Percentiles rank a stretch among this genome's conserved stretches.
Evolutionary conservation across 2,113 vertebrate species (phyloP).

Genomic region (Lepisosteus osseus): DNA sequence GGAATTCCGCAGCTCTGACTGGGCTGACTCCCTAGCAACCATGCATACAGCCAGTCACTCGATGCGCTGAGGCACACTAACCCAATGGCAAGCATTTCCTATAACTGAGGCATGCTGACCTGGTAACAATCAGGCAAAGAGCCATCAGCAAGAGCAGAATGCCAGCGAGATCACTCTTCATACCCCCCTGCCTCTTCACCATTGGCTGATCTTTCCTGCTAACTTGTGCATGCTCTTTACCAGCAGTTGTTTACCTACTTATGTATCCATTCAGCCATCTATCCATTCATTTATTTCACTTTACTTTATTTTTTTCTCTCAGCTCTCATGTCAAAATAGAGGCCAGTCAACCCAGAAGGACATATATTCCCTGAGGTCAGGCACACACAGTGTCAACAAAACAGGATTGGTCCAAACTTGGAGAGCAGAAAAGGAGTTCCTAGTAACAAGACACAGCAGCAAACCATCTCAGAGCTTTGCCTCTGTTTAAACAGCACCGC

Average conservation of each 20-base stretch:
- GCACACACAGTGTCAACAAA: slow-evolving; percentile 20
- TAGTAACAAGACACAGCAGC: slow-evolving; percentile 15
- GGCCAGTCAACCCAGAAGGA: slow-evolving; percentile 15
- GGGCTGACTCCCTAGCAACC: slow-evolving; percentile 54
- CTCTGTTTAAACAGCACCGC: slow-evolving; percentile 19
- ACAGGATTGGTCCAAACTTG: slow-evolving; percentile 15
- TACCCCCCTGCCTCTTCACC: not conserved
- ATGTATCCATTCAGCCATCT: slow-evolving; percentile 20
- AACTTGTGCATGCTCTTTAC: slow-evolving; percentile 11
- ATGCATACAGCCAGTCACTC: slow-evolving; percentile 51
- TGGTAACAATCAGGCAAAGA: slow-evolving; percentile 59
- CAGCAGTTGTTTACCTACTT: slow-evolving; percentile 18
- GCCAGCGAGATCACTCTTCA: slow-evolving; percentile 3
- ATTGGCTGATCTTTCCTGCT: slow-evolving; percentile 21
- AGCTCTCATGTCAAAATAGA: slow-evolving; percentile 19
- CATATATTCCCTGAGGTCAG: slow-evolving; percentile 21
- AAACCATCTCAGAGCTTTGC: not conserved
- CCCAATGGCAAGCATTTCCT: slow-evolving; percentile 62
- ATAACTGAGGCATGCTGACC: slow-evolving; percentile 62
- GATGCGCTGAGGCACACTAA: slow-evolving; percentile 56
- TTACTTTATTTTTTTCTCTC: not conserved
- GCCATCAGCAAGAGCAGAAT: slow-evolving; percentile 3
- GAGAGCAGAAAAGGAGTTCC: slow-evolving; percentile 17
- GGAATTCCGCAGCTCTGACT: slow-evolving; percentile 43
- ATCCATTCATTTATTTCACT: slow-evolving; percentile 20